Conservation (phyloP, 2,797 vertebrate species). For the Galago senegalensis region DNA sequence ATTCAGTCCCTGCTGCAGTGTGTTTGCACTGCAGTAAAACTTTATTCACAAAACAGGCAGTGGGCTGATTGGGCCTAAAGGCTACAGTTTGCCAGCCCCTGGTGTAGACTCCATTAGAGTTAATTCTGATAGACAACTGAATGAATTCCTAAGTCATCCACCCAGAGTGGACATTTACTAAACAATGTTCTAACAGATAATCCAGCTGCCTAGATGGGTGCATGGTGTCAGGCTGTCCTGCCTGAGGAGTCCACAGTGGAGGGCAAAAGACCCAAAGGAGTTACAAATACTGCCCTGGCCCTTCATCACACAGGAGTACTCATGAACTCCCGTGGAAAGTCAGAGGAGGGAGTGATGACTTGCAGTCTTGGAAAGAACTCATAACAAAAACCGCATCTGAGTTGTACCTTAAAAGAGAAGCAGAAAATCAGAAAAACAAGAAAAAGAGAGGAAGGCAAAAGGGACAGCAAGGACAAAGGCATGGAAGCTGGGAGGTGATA, state of each 20-base stretch:
- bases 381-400: not conserved
- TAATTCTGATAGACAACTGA: not conserved
- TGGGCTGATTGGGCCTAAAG: not conserved
- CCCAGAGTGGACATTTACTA: not conserved
- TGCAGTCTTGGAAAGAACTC: not conserved
- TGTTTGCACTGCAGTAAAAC: not conserved
- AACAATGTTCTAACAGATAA: not conserved
- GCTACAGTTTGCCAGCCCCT: not conserved
- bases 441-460: not conserved
- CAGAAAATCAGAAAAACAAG: not conserved
- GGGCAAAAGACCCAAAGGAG: rapidly evolving
- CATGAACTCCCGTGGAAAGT: not conserved
- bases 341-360: not conserved
- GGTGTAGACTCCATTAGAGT: not conserved
- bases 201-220: not conserved
- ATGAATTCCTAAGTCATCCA: not conserved
- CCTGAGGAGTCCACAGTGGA: not conserved
- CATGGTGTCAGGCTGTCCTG: not conserved
- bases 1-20: not conserved
- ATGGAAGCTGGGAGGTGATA: not conserved
- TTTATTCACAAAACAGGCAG: conserved; percentile 6
- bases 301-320: not conserved
- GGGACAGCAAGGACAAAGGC: not conserved
- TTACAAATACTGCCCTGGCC: not conserved
- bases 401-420: not conserved